Evolutionary conservation across 2,113 vertebrate species (phyloP).

Genomic region (Crotalus horridus): DNA sequence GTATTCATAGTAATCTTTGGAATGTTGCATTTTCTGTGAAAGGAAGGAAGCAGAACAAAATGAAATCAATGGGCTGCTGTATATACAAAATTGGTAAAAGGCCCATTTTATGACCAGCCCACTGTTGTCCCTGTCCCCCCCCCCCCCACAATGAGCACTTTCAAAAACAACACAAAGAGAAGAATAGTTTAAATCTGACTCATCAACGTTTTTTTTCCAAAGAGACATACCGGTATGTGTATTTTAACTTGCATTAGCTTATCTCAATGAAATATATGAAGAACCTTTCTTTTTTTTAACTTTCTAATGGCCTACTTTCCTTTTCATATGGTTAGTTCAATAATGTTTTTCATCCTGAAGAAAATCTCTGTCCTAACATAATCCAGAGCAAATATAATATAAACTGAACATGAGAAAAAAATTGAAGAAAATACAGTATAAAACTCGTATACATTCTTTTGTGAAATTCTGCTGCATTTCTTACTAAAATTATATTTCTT

Average conservation of each 20-base stretch:
- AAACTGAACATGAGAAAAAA: neutral
- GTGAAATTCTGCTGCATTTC: neutral
- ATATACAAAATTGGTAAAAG: neutral
- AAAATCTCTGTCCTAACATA: neutral
- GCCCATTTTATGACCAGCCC: neutral
- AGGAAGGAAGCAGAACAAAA: neutral
- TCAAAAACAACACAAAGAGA: neutral
- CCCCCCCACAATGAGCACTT: neutral
- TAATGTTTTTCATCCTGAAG: neutral
- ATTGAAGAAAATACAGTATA: neutral
- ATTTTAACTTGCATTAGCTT: neutral
- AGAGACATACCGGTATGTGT: neutral
- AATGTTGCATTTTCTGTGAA: neutral
- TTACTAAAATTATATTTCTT: neutral
- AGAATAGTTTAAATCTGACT: neutral
- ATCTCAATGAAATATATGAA: neutral
- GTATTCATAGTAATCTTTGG: neutral
- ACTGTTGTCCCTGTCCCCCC: neutral
- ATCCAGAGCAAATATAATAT: neutral
- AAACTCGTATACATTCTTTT: neutral
- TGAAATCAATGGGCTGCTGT: neutral
- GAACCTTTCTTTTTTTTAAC: neutral
- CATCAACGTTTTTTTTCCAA: neutral
- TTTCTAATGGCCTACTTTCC: neutral
- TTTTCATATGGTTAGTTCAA: neutral